These are phyloP conservation scores for Eilema griseolum DNA, from an alignment of 2,888 invertebrate genomes.

Conservation along the genomic window DNA sequence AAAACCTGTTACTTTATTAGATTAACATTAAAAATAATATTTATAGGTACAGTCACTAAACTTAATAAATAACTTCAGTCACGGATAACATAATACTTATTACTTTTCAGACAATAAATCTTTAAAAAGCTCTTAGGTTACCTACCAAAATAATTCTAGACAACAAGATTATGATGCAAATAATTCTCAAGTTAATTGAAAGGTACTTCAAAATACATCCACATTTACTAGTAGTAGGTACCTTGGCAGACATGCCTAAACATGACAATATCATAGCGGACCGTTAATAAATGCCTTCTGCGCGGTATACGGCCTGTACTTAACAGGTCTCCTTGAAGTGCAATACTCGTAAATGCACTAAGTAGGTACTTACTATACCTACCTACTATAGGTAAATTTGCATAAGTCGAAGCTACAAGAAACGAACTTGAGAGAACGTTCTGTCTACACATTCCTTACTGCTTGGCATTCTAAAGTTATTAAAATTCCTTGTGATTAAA, in stretches of 20 bases:
- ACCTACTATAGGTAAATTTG: no score
- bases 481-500: not conserved
- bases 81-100: no score
- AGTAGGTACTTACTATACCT: constrained; percentile 23
- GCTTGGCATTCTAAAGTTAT: not conserved
- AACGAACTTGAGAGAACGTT: constrained; percentile 7
- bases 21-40: no score
- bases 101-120: no score
- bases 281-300: constrained; percentile 1
- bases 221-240: no score
- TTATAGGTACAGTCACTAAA: no score
- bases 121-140: no score
- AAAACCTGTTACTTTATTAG: not conserved
- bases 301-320: not conserved
- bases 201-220: no score
- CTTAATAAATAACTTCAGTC: no score
- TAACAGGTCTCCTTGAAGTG: constrained; percentile 39
- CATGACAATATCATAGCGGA: constrained; percentile 1
- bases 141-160: no score
- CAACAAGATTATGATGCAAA: no score
- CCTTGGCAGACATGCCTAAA: not conserved
- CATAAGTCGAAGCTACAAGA: constrained; percentile 37
- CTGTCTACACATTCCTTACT: constrained; percentile 2
- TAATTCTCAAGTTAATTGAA: no score
- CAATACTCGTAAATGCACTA: constrained; percentile 34